Conservation (phyloP, 2,113 vertebrate genomes). For the Microcebus lehilahytsara region DNA sequence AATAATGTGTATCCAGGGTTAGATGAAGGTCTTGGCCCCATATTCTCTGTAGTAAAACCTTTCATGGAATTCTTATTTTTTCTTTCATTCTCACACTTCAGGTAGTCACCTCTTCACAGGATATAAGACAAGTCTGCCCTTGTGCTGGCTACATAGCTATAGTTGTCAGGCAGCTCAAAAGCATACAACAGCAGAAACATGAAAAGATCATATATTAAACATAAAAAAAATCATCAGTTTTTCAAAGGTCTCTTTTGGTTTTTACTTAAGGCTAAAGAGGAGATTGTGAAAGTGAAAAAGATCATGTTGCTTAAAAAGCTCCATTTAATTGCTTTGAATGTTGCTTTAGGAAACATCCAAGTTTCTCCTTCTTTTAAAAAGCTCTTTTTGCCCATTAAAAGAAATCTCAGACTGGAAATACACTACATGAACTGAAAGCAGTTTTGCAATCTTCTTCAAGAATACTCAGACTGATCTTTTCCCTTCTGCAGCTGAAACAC, state of each 20-base stretch:
- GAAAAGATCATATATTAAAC: slow-evolving; percentile 86
- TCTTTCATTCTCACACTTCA: slow-evolving; percentile 86
- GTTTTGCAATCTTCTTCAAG: slow-evolving; percentile 74
- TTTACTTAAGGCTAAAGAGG: slow-evolving; percentile 83
- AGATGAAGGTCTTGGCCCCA: slow-evolving; percentile 86
- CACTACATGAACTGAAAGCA: slow-evolving; percentile 76
- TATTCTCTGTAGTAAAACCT: slow-evolving; percentile 86
- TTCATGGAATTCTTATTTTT: slow-evolving; percentile 84
- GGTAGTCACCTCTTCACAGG: slow-evolving; percentile 87
- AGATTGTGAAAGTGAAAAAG: slow-evolving; percentile 80
- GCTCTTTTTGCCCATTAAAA: slow-evolving; percentile 74
- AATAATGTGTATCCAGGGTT: slow-evolving; percentile 86
- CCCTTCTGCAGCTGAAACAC: slow-evolving; percentile 59
- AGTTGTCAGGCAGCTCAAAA: slow-evolving; percentile 84
- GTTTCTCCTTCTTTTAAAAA: slow-evolving; percentile 78
- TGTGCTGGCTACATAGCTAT: slow-evolving; percentile 77
- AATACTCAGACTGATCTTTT: slow-evolving; percentile 62
- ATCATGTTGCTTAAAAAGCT: slow-evolving; percentile 80
- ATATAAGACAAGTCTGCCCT: slow-evolving; percentile 82
- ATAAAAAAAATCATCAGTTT: slow-evolving; percentile 83
- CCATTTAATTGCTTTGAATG: slow-evolving; percentile 86
- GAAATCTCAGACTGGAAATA: slow-evolving; percentile 77
- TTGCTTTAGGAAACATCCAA: slow-evolving; percentile 83
- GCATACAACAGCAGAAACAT: slow-evolving; percentile 84
- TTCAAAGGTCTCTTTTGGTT: slow-evolving; percentile 83